Conservation (phyloP, 2,797 vertebrate genomes). For the Furcifer pardalis region DNA sequence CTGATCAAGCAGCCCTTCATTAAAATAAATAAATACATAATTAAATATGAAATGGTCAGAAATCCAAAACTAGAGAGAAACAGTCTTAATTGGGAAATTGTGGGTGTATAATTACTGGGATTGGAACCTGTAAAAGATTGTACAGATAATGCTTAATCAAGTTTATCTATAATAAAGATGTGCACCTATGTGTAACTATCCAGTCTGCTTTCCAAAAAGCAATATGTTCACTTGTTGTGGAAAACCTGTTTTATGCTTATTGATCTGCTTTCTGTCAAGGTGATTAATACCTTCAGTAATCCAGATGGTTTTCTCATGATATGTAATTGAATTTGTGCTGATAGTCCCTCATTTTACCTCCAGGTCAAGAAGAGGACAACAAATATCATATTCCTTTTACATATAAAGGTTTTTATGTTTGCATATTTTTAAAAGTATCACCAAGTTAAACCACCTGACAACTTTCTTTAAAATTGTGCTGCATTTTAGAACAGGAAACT, state of each 20-base stretch:
- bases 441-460: background rate
- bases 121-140: background rate
- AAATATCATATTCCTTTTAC: background rate
- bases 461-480: background rate
- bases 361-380: background rate
- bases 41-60: background rate
- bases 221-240: background rate
- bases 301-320: background rate
- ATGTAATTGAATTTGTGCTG: slow-evolving; percentile 7
- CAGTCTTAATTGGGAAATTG: background rate
- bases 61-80: background rate
- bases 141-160: background rate
- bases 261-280: background rate
- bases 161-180: background rate
- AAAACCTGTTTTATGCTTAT: background rate
- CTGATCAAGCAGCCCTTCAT: background rate
- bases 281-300: background rate
- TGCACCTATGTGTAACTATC: background rate
- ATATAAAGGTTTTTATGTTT: background rate
- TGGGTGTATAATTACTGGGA: too few species aligned
- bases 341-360: background rate
- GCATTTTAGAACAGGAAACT: background rate
- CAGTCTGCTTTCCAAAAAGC: background rate
- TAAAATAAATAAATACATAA: background rate
- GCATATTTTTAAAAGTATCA: background rate